Conservation (phyloP, 2,113 vertebrate species). For the Tenrec ecaudatus region DNA sequence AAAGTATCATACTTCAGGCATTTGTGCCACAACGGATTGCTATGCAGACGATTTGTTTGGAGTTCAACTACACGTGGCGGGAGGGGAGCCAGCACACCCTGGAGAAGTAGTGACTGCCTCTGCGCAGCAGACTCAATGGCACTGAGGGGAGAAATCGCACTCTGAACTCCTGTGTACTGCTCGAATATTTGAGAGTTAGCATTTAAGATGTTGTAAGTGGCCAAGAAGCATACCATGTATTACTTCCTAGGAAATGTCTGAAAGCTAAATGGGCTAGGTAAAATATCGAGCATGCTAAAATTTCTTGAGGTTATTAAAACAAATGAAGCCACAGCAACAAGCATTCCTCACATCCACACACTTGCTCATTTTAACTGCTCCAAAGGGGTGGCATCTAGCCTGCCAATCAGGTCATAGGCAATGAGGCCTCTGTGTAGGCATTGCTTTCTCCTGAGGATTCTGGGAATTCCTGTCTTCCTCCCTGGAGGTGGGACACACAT, state of each 20-base stretch:
- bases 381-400: no score
- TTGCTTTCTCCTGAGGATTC: no score
- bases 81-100: neutral
- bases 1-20: neutral
- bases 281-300: constrained; percentile 56
- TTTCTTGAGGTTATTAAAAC: constrained; percentile 50
- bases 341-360: constrained; percentile 44
- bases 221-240: constrained; percentile 57
- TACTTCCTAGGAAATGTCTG: constrained; percentile 59
- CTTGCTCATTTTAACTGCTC: neutral
- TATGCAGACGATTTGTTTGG: neutral
- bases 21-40: neutral
- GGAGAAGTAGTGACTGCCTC: neutral
- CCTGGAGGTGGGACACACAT: no score
- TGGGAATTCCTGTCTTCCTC: no score
- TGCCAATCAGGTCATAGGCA: no score
- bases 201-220: neutral
- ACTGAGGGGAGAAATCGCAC: neutral
- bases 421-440: no score
- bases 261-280: constrained; percentile 58
- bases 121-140: neutral
- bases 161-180: constrained; percentile 12
- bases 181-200: constrained; percentile 44
- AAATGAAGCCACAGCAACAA: neutral
- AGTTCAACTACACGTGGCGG: no score